Evolutionary conservation across 1,140 invertebrate species (phyloP).

Genomic region (Metopolophium dirhodum): DNA sequence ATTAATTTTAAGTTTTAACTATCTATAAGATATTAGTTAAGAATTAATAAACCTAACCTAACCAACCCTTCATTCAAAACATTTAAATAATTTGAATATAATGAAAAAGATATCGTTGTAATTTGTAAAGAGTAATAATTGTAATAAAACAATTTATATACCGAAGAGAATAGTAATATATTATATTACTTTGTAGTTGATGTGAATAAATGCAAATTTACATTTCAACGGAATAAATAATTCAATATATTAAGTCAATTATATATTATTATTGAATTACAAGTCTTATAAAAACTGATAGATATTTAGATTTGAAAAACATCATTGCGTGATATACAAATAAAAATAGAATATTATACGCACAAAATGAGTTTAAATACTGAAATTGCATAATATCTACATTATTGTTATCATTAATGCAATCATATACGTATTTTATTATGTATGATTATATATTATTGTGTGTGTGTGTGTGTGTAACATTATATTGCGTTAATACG

Average conservation of each 20-base stretch:
- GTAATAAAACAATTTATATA: not conserved
- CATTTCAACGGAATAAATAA: not conserved
- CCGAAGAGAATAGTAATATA: not conserved
- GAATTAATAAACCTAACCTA: too few species aligned
- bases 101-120: not conserved
- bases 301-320: slow-evolving; percentile 4
- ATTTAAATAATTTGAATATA: not conserved
- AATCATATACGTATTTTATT: not conserved
- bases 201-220: not conserved
- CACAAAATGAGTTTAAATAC: not conserved
- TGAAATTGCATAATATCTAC: not conserved
- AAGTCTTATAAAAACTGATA: not conserved
- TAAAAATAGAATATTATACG: not conserved
- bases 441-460: not conserved
- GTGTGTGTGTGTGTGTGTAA: not conserved
- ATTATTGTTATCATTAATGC: not conserved
- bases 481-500: not conserved
- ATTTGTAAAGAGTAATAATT: not conserved
- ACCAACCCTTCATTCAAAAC: not conserved
- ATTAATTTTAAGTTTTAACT: not conserved
- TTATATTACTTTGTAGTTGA: not conserved
- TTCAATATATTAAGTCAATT: not conserved
- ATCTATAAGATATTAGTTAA: not conserved
- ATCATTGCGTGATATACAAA: not conserved
- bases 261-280: not conserved